Base-by-base conservation (phyloP, 1,140 invertebrate species). In the Heliconius hewitsoni region DNA sequence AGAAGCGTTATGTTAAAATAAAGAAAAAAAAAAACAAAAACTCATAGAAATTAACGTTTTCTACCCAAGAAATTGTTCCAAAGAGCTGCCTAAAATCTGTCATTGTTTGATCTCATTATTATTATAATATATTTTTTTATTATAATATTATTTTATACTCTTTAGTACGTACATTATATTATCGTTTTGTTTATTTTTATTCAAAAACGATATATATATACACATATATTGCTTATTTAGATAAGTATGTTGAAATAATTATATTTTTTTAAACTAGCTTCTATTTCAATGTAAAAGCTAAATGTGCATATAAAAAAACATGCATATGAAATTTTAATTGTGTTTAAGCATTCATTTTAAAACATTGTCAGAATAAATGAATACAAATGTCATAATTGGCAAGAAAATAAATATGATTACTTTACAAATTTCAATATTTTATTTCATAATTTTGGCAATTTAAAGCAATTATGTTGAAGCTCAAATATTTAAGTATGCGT, bases 101-200 rank as follows among this genome's bases (percentile, higher is more conserved):
- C 88, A 92, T 92, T 87, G 89, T 91, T 92, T 94, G 93, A 94
- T 94, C 93, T 94, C 93, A 94, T 93, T 92, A 91, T 89, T 90
- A 88, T 92, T 92, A 82, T 92, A 92, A 88, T 91, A 82, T 83
- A 88, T 89, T 90, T 88, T 87, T 93, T 91, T 93, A 91, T 89
- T 92, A 91, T 77, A 55, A 82, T 82, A 81, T 81, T 77, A 74
- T 72, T 39, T 37, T 42, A 42, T 72, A 72, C 37, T 72, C 71
- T 39, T 71, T 71, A 71, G 27, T 19, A 52, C 18, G 50, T 71
- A 71, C 27, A 71, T 71, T 72, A 72, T 72, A n/a, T 72, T 39
- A 23, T 27, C 71, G 71, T 72, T 72, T 72, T 72, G 37, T 39
- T 39, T 42, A 72, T 19, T 72, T 19, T n/a, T 72, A 72, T n/a